Conservation (phyloP, 92 coral and sea anemone genomes). For the Porites lobata region DNA sequence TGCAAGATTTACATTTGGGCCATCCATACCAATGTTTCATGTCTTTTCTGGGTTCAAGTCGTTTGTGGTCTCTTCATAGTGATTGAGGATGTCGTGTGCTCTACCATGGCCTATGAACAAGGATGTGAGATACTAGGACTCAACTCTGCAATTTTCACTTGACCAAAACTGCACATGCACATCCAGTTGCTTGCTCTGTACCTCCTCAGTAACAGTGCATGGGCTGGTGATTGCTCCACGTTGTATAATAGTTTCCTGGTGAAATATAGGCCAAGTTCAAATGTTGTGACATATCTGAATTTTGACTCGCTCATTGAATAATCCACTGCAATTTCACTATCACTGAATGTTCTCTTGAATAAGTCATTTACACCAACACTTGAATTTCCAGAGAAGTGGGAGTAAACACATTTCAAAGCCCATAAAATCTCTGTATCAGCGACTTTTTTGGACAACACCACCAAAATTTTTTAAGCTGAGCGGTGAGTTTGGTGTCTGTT, state of each 20-base stretch:
- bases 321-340: constrained; percentile 68
- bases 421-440: constrained; percentile 74
- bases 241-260: constrained; percentile 51
- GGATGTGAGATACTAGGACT: constrained; percentile 60
- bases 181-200: constrained; percentile 72
- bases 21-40: constrained; percentile 71
- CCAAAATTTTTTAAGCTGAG: constrained; percentile 13
- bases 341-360: constrained; percentile 64
- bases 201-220: constrained; percentile 51
- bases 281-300: constrained; percentile 59
- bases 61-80: constrained; percentile 64
- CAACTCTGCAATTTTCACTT: constrained; percentile 52
- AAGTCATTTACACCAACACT: constrained; percentile 67
- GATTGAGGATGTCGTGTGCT: constrained; percentile 59
- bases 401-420: constrained; percentile 66
- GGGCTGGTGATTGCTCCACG: constrained; percentile 53
- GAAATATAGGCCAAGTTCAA: constrained; percentile 75
- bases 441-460: constrained; percentile 48
- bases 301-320: constrained; percentile 73
- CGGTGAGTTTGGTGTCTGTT: constrained; percentile 16
- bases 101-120: constrained; percentile 69
- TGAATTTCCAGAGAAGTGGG: constrained; percentile 70
- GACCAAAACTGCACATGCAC: constrained; percentile 64
- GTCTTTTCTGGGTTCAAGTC: constrained; percentile 39
- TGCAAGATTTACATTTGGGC: constrained; percentile 70